Base-by-base conservation (phyloP, 2,888 invertebrate species). In the Rosalia funebris region DNA sequence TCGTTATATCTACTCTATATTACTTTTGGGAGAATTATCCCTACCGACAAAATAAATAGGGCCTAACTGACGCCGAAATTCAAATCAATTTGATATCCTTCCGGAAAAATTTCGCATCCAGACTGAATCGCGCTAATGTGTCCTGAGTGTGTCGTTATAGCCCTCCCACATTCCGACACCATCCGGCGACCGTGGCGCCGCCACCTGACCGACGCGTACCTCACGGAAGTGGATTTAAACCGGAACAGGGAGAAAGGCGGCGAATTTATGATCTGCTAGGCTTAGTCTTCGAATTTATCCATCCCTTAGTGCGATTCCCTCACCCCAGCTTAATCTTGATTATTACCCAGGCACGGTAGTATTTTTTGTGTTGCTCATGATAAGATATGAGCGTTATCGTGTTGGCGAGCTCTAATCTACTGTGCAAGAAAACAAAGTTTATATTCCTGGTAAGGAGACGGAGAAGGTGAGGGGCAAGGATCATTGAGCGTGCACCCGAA, bases 261-360 rank as follows among this genome's bases (percentile, higher is more conserved):
- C 64, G 73, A 77, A 79, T 78, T 79, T 78, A 79, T 76, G 79
- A 77, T 73, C 76, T 74, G 72, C 73, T 73, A 72, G 77, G 76
- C 74, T 77, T 77, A 76, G 73, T 71, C 66, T 71, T 69, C 65
- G 73, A 77, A 77, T 77, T 77, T 77, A 77, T 77, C 75, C 75
- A 63, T 75, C 73, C 71, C 74, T 63, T 59, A 69, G 65, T 66
- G 71, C 71, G 69, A 71, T 71, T 75, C 73, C 63, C 69, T 70
- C 69, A 73, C 72, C 73, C 75, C 75, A 62, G 69, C 74, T 77
- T 78, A 77, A 77, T 78, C 77, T 78, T 78, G 78, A 79, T 79
- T 78, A 78, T 77, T 77, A 77, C 73, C 70, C 71, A 70, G 59
- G 63, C 58, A 70, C 64, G 66, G 69, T 69, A 70, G 70, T 72